These are phyloP conservation scores for Rhynchonycteris naso DNA, from an alignment of 2,797 vertebrate genomes.

Conservation along the genomic window DNA sequence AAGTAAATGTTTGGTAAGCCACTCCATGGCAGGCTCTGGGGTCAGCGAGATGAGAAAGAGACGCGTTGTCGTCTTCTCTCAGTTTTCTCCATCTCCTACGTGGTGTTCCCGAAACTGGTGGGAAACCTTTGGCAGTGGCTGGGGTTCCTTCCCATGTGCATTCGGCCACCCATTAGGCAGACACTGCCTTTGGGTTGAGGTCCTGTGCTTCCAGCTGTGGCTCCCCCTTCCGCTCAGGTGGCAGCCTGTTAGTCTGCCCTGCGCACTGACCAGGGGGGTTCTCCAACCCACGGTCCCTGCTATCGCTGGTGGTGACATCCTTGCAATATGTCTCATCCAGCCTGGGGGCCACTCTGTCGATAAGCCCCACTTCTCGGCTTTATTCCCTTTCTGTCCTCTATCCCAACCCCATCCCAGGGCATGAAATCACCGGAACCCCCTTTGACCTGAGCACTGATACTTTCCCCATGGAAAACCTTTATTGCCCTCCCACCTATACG, in stretches of 20 bases:
- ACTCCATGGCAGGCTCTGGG: not conserved
- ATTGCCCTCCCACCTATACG: rapidly evolving
- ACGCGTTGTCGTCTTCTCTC: not conserved
- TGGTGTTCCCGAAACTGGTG: not conserved
- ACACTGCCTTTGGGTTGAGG: not conserved
- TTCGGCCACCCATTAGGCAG: not conserved
- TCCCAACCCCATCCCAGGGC: not conserved
- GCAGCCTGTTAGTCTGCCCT: not conserved
- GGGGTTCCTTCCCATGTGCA: not conserved
- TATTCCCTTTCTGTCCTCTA: not conserved
- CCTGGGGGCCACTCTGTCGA: not conserved
- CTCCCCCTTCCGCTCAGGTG: rapidly evolving
- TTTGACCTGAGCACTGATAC: not conserved
- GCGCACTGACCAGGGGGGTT: not conserved
- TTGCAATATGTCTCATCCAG: not conserved
- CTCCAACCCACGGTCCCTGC: not conserved
- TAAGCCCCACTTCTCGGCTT: not conserved
- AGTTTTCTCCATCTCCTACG: not conserved
- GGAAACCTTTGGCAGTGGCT: rapidly evolving
- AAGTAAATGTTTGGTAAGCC: not conserved
- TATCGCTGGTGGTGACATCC: not conserved
- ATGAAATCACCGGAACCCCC: not conserved
- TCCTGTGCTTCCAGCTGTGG: not conserved
- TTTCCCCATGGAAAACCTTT: not conserved
- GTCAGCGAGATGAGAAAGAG: not conserved